Evolutionary conservation across 2,888 invertebrate genomes (phyloP).

Genomic region (Pachycephus smyrnensis): DNA sequence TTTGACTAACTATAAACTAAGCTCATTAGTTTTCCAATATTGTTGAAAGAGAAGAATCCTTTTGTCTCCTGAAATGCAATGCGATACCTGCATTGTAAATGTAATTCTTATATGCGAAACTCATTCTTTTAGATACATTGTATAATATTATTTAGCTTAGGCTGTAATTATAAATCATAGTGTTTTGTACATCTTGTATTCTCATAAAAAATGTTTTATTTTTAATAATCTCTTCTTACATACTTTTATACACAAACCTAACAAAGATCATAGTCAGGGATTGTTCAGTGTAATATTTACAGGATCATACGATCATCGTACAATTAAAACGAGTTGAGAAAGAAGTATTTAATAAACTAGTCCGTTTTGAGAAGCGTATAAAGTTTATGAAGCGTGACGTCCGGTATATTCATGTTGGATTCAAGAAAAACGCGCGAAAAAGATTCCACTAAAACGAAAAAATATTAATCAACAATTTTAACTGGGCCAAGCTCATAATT

Average conservation of each 20-base stretch:
- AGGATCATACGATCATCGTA: neutral
- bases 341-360: neutral
- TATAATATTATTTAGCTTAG: neutral
- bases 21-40: neutral
- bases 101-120: neutral
- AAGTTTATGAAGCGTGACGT: constrained; percentile 47
- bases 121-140: neutral
- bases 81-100: neutral
- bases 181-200: neutral
- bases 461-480: neutral
- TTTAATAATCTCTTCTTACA: neutral
- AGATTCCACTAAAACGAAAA: constrained; percentile 42
- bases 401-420: constrained; percentile 34
- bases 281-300: neutral
- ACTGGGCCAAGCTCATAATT: neutral
- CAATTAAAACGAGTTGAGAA: neutral
- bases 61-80: neutral
- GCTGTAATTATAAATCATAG: neutral
- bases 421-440: constrained; percentile 32
- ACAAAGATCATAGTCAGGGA: neutral
- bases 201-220: neutral
- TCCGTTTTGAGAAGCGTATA: constrained; percentile 42
- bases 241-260: neutral
- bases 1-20: neutral
- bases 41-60: neutral